Evolutionary conservation across 2,113 vertebrate species (phyloP).

Genomic region (Nerophis lumbriciformis): DNA sequence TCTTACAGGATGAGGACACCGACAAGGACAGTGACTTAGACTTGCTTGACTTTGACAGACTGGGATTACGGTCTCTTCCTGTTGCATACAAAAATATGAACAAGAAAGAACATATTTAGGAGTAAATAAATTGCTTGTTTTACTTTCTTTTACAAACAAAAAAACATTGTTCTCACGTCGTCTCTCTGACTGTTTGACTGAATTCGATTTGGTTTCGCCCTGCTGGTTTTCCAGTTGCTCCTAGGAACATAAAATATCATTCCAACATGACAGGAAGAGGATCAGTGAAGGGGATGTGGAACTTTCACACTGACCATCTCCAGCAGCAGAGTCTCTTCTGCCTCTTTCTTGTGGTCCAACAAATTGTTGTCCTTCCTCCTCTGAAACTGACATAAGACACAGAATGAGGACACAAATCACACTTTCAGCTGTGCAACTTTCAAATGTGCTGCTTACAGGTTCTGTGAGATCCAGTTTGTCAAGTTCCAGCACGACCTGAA

Average conservation of each 20-base stretch:
- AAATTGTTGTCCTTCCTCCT: conserved; percentile 84
- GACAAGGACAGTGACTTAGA: conserved; percentile 75
- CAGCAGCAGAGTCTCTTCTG: conserved; percentile 84
- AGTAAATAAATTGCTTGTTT: too few relatives aligned
- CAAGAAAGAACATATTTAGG: neutral
- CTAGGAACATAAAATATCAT: conserved; percentile 15
- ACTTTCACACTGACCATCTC: conserved; percentile 78
- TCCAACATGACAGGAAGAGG: neutral
- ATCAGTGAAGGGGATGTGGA: neutral
- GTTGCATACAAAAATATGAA: conserved; percentile 17
- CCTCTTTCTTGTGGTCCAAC: conserved; percentile 89
- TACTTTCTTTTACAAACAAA: too few relatives aligned
- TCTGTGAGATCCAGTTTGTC: conserved; percentile 90
- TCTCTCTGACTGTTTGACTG: conserved; percentile 37
- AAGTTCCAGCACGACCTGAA: conserved; percentile 86
- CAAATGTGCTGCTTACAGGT: conserved; percentile 40
- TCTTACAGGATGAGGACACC: too few relatives aligned
- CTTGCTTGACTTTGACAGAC: conserved; percentile 70
- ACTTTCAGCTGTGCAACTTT: neutral
- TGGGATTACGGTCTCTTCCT: conserved; percentile 86
- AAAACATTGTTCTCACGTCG: conserved; percentile 34
- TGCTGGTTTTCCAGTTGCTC: conserved; percentile 56
- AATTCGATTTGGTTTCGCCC: conserved; percentile 28
- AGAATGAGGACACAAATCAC: neutral
- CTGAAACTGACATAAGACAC: conserved; percentile 73